These are phyloP conservation scores for Lutjanus campechanus DNA, from an alignment of 2,797 vertebrate species.

Conservation along the genomic window DNA sequence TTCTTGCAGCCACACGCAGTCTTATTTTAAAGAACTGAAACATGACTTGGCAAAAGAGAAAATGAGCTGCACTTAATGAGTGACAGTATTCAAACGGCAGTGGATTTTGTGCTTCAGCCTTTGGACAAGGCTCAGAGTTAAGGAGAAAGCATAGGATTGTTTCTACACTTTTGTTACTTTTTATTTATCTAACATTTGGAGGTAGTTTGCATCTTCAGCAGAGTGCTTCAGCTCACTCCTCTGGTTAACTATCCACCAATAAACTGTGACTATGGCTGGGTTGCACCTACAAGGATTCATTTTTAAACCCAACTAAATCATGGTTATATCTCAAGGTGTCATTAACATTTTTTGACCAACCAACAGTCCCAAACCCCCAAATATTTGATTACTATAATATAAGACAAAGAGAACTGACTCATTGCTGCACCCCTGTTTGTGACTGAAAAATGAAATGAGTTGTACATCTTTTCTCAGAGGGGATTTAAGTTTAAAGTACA, in stretches of 20 bases:
- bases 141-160: neutral
- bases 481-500: neutral
- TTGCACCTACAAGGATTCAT: too few species aligned
- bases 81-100: conserved; percentile 7
- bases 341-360: neutral
- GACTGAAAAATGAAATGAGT: neutral
- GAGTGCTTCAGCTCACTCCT: neutral
- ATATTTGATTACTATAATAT: neutral
- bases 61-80: conserved; percentile 28
- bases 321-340: too few species aligned
- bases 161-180: conserved; percentile 1
- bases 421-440: neutral
- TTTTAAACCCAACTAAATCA: too few species aligned
- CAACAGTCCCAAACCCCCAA: neutral
- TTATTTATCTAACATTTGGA: neutral
- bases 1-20: conserved; percentile 25
- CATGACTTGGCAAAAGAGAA: conserved; percentile 62
- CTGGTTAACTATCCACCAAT: neutral
- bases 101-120: conserved; percentile 4
- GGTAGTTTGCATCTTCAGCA: neutral
- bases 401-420: neutral
- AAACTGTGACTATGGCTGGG: neutral
- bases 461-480: neutral
- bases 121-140: neutral
- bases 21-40: conserved; percentile 52